Conservation (phyloP, 2,888 invertebrate genomes). For the Anoplius nigerrimus region DNA sequence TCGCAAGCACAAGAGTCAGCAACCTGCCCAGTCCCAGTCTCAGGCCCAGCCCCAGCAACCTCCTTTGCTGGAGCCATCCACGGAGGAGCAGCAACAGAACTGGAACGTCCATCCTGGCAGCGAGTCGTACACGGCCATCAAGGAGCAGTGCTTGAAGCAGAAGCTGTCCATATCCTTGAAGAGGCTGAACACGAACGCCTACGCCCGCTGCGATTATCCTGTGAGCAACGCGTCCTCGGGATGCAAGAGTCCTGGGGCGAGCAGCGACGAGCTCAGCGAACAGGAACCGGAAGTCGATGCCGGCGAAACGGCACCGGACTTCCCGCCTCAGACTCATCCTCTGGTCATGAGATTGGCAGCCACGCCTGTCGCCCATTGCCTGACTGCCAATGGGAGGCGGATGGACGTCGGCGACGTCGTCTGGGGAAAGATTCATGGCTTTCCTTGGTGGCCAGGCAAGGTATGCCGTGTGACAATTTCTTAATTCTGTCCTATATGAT, state of each 20-base stretch:
- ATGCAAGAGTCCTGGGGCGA: conserved; percentile 76
- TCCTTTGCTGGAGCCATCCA: conserved; percentile 22
- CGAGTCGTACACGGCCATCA: conserved; percentile 78
- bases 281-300: conserved; percentile 69
- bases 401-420: conserved; percentile 87
- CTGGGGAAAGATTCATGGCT: conserved; percentile 91
- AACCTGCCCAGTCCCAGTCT: conserved; percentile 32
- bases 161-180: conserved; percentile 86
- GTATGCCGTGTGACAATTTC: conserved; percentile 71
- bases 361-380: conserved; percentile 78
- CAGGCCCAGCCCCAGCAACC: conserved; percentile 13
- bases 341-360: conserved; percentile 79
- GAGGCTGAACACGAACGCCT: conserved; percentile 83
- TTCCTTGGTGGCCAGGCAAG: conserved; percentile 93
- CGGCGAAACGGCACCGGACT: conserved; percentile 76
- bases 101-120: conserved; percentile 73
- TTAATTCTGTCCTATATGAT: too few species aligned
- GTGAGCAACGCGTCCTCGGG: conserved; percentile 75
- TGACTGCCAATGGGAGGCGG: conserved; percentile 76
- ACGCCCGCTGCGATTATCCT: conserved; percentile 76
- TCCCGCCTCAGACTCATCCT: conserved; percentile 76
- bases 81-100: conserved; percentile 77
- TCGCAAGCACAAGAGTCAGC: conserved; percentile 74
- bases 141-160: conserved; percentile 83
- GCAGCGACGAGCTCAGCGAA: conserved; percentile 74